Evolutionary conservation across 2,113 vertebrate species (phyloP), one percentile per base, ranked within the genome.

Genomic region (Elanoides forficatus): DNA sequence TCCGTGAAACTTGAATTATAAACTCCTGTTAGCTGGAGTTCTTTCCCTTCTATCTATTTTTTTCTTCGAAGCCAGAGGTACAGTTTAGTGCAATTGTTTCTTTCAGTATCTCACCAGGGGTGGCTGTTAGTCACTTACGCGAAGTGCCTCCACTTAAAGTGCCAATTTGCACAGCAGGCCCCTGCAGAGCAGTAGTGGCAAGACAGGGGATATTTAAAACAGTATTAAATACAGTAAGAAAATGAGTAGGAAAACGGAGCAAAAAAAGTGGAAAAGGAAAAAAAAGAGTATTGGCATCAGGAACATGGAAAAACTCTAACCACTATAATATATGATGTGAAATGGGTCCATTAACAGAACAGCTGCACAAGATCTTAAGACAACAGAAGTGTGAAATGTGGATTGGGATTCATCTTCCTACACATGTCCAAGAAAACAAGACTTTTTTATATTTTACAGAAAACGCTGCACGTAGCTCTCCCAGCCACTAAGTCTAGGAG

Each of bases 121-220:
- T 86, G 88, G 32, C 81, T 86, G 71, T 93, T 96, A 92, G 90
- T 88, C 2, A 32, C 70, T 93, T 90, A 42, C 73, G 83, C 50
- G 71, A 86, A 96, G 85, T 93, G 71, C 58, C 71, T 96, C n/a
- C 42, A 42, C 84, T 94, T 90, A 76, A 72, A 93, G 74, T 48
- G 48, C 74, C 79, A 88, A 95, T 95, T 96, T 95, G 58, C 92
- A 73, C 96, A 95, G 96, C 87, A 96, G 71, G 84, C 88, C 22
- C 32, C 50, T 67, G 74, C 66, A 92, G 74, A 93, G 76, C 74
- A 42, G 62, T 62, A 80, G 81, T 81, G 52, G 65, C 38, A 94
- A 85, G 92, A 85, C 10, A 73, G 20, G 32, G 34, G 50, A 91
- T 91, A 93, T 96, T 96, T 95, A 93, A 86, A 90, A 71, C 11